phyloP scores from a whole-genome alignment of 1,140 invertebrate species.

The Diachasma alloeum region DNA sequence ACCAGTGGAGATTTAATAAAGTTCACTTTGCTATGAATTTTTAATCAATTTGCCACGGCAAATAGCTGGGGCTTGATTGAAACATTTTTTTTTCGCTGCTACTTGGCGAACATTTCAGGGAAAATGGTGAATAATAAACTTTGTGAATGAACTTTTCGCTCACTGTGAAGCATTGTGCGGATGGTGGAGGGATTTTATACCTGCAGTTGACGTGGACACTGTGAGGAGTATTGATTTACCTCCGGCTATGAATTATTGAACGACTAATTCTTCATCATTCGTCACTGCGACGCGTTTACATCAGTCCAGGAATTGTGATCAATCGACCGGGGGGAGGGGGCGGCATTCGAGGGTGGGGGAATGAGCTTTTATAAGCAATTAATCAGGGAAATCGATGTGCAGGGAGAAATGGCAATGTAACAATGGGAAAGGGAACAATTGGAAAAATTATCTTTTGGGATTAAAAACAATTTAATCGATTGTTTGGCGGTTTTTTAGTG shows the following conservation, averaged over 20 bases:
- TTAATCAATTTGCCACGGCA: not conserved
- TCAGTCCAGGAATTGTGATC: not conserved
- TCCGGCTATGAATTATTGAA: not conserved
- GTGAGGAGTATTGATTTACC: not conserved
- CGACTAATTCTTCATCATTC: constrained; percentile 5
- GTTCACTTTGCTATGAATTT: not conserved
- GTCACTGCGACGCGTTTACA: not conserved
- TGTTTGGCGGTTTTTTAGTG: no score
- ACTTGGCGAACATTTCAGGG: not conserved
- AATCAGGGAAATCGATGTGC: not conserved
- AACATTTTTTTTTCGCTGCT: not conserved
- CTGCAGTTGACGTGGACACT: not conserved
- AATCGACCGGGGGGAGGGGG: not conserved
- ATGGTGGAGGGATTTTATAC: not conserved
- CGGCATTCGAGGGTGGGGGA: not conserved
- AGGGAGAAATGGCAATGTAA: not conserved
- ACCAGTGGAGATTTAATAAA: not conserved
- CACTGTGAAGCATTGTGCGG: not conserved
- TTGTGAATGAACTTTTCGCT: not conserved
- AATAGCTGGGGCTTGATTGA: not conserved
- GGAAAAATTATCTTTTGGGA: no score
- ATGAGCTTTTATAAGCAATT: not conserved
- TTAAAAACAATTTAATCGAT: no score
- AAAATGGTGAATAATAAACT: not conserved
- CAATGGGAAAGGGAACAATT: no score